Base-by-base conservation (phyloP, 1,140 invertebrate species). In the Drosophila melanogaster region DNA sequence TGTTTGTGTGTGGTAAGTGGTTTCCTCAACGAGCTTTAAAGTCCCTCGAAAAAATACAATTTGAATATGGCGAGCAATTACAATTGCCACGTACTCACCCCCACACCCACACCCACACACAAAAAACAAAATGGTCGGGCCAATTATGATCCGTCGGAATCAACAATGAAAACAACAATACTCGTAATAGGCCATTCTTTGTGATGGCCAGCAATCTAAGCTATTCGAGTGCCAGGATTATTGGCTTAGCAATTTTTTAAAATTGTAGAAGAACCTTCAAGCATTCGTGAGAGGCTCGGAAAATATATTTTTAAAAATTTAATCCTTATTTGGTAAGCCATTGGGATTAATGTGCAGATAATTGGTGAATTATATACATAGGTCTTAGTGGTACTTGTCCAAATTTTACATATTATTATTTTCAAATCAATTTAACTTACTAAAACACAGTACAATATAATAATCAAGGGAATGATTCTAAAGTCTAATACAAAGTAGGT, bases 21-120 rank as follows among this genome's bases (percentile, higher is more conserved):
- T 56, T 54, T 64, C 38, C 22, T 19, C 41, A 49, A 49, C 41
- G 41, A 56, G 64, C 50, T 57, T 49, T 38, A 70, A 65, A 69
- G 35, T 55, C 38, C 26, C 57, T 51, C 35, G 56, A 49, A 67
- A 54, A 65, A 75, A 86, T 66, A 78, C 46, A 71, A 81, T 87
- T 85, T 87, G 74, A 81, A 87, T 85, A 66, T 78, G 60, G 43
- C 64, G 46, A 77, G 69, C 78, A 85, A 86, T 86, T 86, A 78
- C 69, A 75, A 75, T 55, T 57, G 74, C 35, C 47, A 49, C 15
- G 50, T 67, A 60, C 50, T n/a, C 35, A 19, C 53, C 26, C 3
- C 19, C 19, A 22, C 2, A 3, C 2, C 19, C 19, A 22, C 0
- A 17, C 54, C 33, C 37, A 19, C 37, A 30, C 44, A 51, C 46